Base-by-base conservation (phyloP, 2,888 invertebrate species). In the Luperina nickerlii region DNA sequence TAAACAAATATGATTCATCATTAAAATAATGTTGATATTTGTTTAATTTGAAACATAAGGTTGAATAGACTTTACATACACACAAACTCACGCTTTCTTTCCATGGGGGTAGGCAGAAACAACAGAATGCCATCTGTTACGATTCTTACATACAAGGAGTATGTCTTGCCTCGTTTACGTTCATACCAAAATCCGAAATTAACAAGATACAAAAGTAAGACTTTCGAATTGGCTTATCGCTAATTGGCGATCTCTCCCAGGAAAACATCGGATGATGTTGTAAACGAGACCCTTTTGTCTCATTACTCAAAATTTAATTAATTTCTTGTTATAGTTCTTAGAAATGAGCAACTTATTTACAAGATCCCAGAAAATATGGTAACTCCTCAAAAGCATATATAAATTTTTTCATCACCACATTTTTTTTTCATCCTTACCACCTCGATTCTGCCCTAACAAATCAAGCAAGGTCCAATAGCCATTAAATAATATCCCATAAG, bases 401-500 rank as follows among this genome's bases (percentile, higher is more conserved):
- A 54, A 3, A 57, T 24, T 57, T n/a, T n/a, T 32, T 5, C 5
- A n/a, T 1, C 70, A 18, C 2, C 24, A 32, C 1, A 7, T 20
- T 1, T 8, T 8, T 8, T 8, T 20, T 15, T n/a, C 20, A 24
- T 24, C 18, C 1, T 27, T 42, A 2, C 8, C 13, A 45, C n/a
- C 18, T 27, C 60, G 18, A 32, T 73, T 27, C 62, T 15, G 42
- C 13, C 24, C 48, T 24, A 63, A 87, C 86, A 89, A 88, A 88
- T 88, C 79, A 81, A 38, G 15, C 38, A 74, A 82, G 66, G 82
- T 85, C 83, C 84, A 80, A 86, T 85, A 85, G 24, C 86, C 74
- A 79, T 88, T 84, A 76, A 77, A 77, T 69, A 63, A 76, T 65
- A 88, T 80, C 83, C 83, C 75, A 85, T 90, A 90, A 89, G 77